Base-by-base conservation (phyloP, 2,797 vertebrate genomes). In the Arremon aurantiirostris region DNA sequence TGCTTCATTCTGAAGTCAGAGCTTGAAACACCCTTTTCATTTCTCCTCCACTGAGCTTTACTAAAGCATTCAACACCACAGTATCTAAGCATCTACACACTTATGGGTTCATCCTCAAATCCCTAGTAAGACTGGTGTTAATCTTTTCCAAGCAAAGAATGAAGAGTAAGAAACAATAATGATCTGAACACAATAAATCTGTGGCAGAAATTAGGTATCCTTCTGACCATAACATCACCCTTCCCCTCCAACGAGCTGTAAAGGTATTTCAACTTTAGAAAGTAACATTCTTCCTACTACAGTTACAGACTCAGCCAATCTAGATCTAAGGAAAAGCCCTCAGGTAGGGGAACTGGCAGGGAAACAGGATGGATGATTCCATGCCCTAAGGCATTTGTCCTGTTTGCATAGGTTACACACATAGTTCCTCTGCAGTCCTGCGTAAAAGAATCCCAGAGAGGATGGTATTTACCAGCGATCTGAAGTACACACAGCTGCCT, bases 251-350 rank as follows among this genome's bases (percentile, higher is more conserved):
- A 52, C 4, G 18, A 93, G 46, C 76, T 73, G 44, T 60, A 57
- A 82, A 92, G n/a, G 6, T 47, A 76, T 30, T 72, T 61, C 27
- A 42, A 8, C 79, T 82, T 61, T 50, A 18, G 91, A 69, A 91
- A 82, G 81, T 49, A 89, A 86, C 37, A 60, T 72, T 90, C 32
- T 79, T 78, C 47, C 59, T 66, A 63, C 37, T 60, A 65, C 59
- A 91, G 77, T 70, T 84, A 88, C 56, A 94, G 41, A 79, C 8
- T 12, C 27, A 60, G 86, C 24, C 68, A 70, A 82, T 41, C 49
- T 57, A 79, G 60, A 86, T 35, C 52, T 79, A 68, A 78, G 73
- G 22, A 91, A 90, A 95, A 84, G 76, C 79, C 84, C 56, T 93
- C 70, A 42, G 77, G 82, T 11, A 66, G 16, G 11, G 70, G 70